Evolutionary conservation across 2,113 vertebrate genomes (phyloP), one percentile per base, ranked within the genome.

Genomic region (Malaclemys terrapin): DNA sequence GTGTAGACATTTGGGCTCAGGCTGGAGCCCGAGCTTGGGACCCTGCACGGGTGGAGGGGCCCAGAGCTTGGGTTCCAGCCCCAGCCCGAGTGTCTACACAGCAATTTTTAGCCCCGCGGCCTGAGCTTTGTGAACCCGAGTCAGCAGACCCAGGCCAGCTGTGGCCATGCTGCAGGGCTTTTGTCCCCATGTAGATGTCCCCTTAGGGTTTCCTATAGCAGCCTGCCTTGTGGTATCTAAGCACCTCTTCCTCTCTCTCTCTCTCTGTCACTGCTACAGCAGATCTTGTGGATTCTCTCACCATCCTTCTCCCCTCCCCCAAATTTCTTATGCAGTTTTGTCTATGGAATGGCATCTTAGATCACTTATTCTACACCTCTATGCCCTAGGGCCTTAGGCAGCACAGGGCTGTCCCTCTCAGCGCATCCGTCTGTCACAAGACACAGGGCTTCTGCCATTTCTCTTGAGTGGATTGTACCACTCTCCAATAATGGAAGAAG

Each of bases 361-460:
- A n/a, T 75, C 69, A 75, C 38, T 10, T 17, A 7, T n/a, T 69
- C 62, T 69, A 31, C 31, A 24, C 19, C 8, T 75, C 69, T 19
- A 19, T 42, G n/a, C 27, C 22, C 8, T 0, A 6, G 4, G 53
- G 29, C 69, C 27, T 76, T 59, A 47, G 25, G 17, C 57, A 57
- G 47, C 47, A 49, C 25, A 1, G 8, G 20, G 24, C 79, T 79
- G 5, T 53, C 22, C 38, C 6, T 2, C 22, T 1, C n/a, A 20
- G 19, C 22, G 8, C 35, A 38, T n/a, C n/a, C 4, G 19, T 8
- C 22, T 16, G 16, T 20, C 50, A 47, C 0, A 2, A 22, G 6
- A 42, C 31, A 31, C 25, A 25, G 8, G 12, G 6, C 27, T 84
- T 12, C 10, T 19, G 17, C 35, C 4, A 0, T 80, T 76, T 76